Evolutionary conservation across 2,797 vertebrate species (phyloP), one percentile per base, ranked within the genome.

Genomic region (Tadarida brasiliensis): DNA sequence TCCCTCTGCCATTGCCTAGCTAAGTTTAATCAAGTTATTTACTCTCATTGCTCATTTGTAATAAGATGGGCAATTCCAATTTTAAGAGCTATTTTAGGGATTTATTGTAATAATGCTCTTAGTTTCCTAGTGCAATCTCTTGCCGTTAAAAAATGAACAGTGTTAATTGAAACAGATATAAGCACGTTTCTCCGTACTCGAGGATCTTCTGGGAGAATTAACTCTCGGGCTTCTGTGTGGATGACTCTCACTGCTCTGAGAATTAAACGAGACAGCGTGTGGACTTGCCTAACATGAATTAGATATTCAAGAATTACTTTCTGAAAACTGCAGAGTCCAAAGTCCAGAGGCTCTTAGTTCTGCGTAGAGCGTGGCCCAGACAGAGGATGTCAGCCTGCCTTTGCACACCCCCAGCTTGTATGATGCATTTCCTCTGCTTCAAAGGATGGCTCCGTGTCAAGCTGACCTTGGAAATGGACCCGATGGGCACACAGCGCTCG

Each of bases 121-220:
- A 65, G 59, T 83, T 68, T 90, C 11, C 63, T 82, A 28, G 19
- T 33, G 7, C 7, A n/a, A 7, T 35, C 14, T 51, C 65, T 95
- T 83, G 44, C 24, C 10, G 86, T 90, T 83, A 51, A 74, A 56
- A 94, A 77, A n/a, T 83, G 44, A 87, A 65, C 17, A 11, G 6
- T 54, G 30, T 22, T 87, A 47, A 51, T 15, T 70, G 33, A 57
- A 93, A 61, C 39, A 77, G 14, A 35, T 88, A 12, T 33, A 67
- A 80, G 35, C 26, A 65, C 54, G 19, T 85, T 68, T 82, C 28
- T 84, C 70, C 33, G 22, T 39, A n/a, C 28, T n/a, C 54, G n/a
- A n/a, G 12, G 16, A 33, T 56, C 26, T 71, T 68, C 33, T 61
- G 44, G 1, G 12, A 47, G 56, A 76, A 54, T 56, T 47, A 87